Conservation (phyloP, 1,140 invertebrate genomes). For the Streblospio benedicti region DNA sequence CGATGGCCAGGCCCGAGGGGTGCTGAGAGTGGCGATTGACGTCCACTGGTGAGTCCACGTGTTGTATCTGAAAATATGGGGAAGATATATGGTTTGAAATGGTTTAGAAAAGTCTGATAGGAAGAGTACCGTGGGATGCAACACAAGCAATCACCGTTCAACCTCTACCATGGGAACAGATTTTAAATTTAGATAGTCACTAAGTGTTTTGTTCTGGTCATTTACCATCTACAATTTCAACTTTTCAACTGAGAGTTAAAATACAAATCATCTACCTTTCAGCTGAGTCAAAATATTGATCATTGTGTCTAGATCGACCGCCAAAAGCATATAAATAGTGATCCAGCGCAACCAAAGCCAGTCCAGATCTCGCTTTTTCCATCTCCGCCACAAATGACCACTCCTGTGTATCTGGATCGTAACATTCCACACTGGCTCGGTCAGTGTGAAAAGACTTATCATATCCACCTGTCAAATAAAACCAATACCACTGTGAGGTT, state of each 20-base stretch:
- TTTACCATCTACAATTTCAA: too few relatives aligned
- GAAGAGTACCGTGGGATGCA: not conserved
- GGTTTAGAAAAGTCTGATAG: not conserved
- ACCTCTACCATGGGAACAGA: too few relatives aligned
- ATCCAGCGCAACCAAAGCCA: conserved; percentile 35
- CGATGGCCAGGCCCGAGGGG: conserved; percentile 40
- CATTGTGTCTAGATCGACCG: conserved; percentile 36
- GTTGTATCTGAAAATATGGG: conserved; percentile 39
- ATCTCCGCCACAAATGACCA: conserved; percentile 44
- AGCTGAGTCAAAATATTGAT: conserved; percentile 39
- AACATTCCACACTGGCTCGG: conserved; percentile 42
- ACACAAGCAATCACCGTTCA: too few relatives aligned
- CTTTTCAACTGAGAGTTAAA: too few relatives aligned
- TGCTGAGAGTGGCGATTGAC: conserved; percentile 39
- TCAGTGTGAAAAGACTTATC: conserved; percentile 41
- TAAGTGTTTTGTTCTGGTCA: too few relatives aligned
- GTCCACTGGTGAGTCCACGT: conserved; percentile 41
- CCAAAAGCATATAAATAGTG: conserved; percentile 41
- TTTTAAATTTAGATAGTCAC: too few relatives aligned
- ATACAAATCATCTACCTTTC: conserved; percentile 42
- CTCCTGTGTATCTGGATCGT: conserved; percentile 34
- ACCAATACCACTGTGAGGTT: not conserved
- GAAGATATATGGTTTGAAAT: conserved; percentile 14
- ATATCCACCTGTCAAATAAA: conserved; percentile 32
- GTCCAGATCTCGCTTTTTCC: conserved; percentile 41